Conservation (phyloP, 1,140 invertebrate genomes). For the Sinella curviseta region DNA sequence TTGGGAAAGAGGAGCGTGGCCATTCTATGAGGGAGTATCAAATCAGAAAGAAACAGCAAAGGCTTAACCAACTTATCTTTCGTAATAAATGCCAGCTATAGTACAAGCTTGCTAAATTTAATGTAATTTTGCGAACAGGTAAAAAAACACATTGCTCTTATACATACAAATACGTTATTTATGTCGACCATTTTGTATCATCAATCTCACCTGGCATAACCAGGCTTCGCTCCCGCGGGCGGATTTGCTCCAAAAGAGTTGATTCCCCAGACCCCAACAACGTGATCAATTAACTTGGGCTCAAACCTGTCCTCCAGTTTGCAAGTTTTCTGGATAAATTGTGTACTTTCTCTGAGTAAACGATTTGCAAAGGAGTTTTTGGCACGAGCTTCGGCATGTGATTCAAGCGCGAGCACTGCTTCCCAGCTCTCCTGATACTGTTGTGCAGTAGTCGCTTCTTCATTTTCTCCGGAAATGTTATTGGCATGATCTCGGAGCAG, state of each 20-base stretch:
- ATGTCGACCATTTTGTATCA: not conserved
- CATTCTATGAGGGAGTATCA: no score
- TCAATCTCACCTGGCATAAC: constrained; percentile 19
- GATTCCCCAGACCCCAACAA: constrained; percentile 37
- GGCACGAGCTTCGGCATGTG: constrained; percentile 29
- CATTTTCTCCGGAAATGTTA: not conserved
- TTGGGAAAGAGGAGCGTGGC: constrained; percentile 39
- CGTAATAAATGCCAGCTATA: not conserved
- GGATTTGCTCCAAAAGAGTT: constrained; percentile 44
- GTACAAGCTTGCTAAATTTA: no score
- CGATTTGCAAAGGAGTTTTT: constrained; percentile 1
- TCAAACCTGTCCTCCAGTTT: constrained; percentile 18
- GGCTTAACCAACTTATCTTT: no score
- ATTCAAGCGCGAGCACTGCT: constrained; percentile 10
- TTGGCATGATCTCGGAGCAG: constrained; percentile 18
- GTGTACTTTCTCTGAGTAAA: not conserved
- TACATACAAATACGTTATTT: not conserved
- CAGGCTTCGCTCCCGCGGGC: constrained; percentile 32
- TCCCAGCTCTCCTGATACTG: not conserved
- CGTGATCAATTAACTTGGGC: constrained; percentile 31
- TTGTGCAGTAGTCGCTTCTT: not conserved
- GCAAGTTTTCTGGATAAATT: constrained; percentile 36
- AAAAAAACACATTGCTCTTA: no score
- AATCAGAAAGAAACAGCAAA: constrained; percentile 7
- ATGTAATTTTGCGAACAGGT: no score